Evolutionary conservation across 2,113 vertebrate genomes (phyloP), one percentile per base, ranked within the genome.

Genomic region (Caloenas nicobarica): DNA sequence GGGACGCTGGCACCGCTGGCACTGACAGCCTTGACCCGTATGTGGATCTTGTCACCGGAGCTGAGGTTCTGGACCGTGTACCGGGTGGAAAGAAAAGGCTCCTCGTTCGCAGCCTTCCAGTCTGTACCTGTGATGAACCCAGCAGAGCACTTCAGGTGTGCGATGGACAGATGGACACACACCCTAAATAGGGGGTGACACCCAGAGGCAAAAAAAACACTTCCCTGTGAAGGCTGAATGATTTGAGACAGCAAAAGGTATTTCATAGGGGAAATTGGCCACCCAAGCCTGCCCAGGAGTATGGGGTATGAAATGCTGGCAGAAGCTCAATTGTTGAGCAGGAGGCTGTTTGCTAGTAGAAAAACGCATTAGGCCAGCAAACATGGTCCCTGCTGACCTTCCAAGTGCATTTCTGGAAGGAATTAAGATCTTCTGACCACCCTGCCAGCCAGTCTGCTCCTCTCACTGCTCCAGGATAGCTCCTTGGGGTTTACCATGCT

Each of bases 21-120:
- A 12, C 98, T 99, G n/a, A 99, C 96, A 0, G 98, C 98, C 36
- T 96, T 88, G 85, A 99, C 99, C 1, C 98, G 98, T 16, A 98
- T 90, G 0, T 97, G 96, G 94, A 99, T 86, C 93, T 98, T 97
- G 74, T 99, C 98, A 5, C 98, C 98, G 0, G 98, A 82, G 29
- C 91, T 64, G 66, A 99, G 98, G 15, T 98, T 92, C 82, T 95
- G 97, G 93, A 99, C 60, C 3, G 98, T 98, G 94, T 95, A 98
- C 36, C 97, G 97, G 38, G 98, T 98, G 53, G 98, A 97, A 50
- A 97, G 91, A 40, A 98, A 98, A 68, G 98, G 97, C 84, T 98
- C 98, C 72, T 97, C 21, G 3, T 98, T 99, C 86, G 93, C 98
- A 14, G 97, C 96, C 31, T 98, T 97, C 99, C 99, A 99, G 48